Percentiles rank a stretch among this genome's conserved stretches.
Conservation (phyloP, 2,888 invertebrate species). For the Toxonevra muliebris region DNA sequence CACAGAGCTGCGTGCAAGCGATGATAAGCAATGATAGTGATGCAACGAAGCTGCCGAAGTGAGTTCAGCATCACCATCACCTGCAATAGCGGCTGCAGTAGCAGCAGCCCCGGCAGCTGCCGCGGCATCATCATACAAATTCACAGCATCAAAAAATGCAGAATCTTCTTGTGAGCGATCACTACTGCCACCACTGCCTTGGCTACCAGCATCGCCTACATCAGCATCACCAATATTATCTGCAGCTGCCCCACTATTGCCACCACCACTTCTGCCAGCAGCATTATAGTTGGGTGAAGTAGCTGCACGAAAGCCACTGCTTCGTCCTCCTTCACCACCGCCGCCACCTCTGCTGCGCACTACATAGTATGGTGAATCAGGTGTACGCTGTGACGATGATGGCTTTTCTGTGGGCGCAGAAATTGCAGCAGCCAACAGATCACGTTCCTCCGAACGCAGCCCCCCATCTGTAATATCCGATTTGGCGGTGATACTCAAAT, state of each 20-base stretch:
- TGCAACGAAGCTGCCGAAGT: conserved; percentile 30
- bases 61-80: conserved; percentile 7
- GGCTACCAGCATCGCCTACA: conserved; percentile 50
- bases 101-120: conserved; percentile 30
- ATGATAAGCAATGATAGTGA: conserved; percentile 55
- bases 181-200: conserved; percentile 55
- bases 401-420: conserved; percentile 35
- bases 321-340: conserved; percentile 1
- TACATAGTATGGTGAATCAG: conserved; percentile 20
- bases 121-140: conserved; percentile 55
- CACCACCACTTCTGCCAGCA: not conserved
- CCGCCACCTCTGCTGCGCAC: conserved; percentile 7
- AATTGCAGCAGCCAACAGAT: conserved; percentile 42
- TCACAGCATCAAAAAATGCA: conserved; percentile 59
- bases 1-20: conserved; percentile 62
- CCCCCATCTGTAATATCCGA: conserved; percentile 80
- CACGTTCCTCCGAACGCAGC: conserved; percentile 63
- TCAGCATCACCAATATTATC: conserved; percentile 38
- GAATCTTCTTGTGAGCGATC: conserved; percentile 61
- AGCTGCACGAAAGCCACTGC: conserved; percentile 16
- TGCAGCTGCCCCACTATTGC: not conserved
- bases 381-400: conserved; percentile 38
- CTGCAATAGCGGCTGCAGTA: not conserved
- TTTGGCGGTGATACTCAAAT: conserved; percentile 74
- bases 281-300: conserved; percentile 18